phyloP scores from a whole-genome alignment of 2,797 vertebrate species.

The Eutrigla gurnardus region DNA sequence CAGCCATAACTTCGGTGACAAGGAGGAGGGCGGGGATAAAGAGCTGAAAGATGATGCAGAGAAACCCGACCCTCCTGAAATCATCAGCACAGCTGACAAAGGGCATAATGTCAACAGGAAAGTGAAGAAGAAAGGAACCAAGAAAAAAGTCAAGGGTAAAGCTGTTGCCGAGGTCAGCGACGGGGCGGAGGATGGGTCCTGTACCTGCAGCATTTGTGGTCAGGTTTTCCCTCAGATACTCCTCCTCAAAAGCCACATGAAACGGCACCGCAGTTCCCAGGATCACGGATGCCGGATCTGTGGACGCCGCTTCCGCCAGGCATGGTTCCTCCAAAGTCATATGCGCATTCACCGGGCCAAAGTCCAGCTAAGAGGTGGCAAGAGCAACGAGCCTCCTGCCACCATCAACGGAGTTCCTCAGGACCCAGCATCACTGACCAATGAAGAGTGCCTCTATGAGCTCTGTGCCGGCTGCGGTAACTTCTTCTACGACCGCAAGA shows the following conservation, averaged over 20 bases:
- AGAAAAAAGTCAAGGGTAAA: constrained; percentile 81
- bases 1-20: constrained; percentile 84
- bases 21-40: constrained; percentile 81
- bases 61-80: constrained; percentile 84
- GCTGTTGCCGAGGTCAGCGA: constrained; percentile 58
- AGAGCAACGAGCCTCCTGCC: constrained; percentile 84
- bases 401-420: constrained; percentile 94
- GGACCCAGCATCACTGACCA: constrained; percentile 87
- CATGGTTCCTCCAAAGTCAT: constrained; percentile 98
- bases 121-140: constrained; percentile 88
- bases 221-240: constrained; percentile 94
- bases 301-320: constrained; percentile 95
- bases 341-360: constrained; percentile 96
- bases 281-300: constrained; percentile 97
- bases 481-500: constrained; percentile 92
- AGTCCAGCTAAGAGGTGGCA: constrained; percentile 83
- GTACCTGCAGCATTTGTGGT: constrained; percentile 91
- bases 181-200: constrained; percentile 76
- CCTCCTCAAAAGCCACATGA: constrained; percentile 97
- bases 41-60: constrained; percentile 80
- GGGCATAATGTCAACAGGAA: constrained; percentile 88
- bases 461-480: constrained; percentile 96
- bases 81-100: constrained; percentile 86
- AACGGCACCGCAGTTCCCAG: constrained; percentile 92
- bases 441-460: constrained; percentile 93